Evolutionary conservation across 92 coral and sea anemone species (phyloP).

Genomic region (Epizoanthus rinbou): DNA sequence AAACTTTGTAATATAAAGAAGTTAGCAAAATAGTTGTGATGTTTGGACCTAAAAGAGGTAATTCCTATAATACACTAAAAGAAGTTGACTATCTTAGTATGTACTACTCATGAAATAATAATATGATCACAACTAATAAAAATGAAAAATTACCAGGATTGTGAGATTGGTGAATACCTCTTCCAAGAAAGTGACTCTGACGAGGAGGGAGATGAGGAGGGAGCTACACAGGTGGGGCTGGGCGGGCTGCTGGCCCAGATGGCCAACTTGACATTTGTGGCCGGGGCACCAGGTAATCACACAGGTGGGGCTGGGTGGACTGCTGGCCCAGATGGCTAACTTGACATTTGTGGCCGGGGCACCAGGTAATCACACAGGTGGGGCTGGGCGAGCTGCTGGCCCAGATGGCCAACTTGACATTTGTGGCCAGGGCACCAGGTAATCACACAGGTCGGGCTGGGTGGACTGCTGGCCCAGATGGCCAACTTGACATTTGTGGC

Average conservation of each 20-base stretch:
- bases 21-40: too few relatives aligned
- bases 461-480: conserved; percentile 5
- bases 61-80: too few relatives aligned
- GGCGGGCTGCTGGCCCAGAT: conserved; percentile 75
- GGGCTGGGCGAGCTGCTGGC: conserved; percentile 51
- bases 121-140: background rate
- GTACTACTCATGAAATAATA: too few relatives aligned
- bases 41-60: too few relatives aligned
- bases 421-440: conserved; percentile 75
- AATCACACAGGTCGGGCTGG: conserved; percentile 66
- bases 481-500: conserved; percentile 50
- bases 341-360: conserved; percentile 65
- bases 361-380: conserved; percentile 67
- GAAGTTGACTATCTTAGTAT: too few relatives aligned
- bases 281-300: conserved; percentile 72
- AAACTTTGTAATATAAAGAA: too few relatives aligned
- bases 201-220: conserved; percentile 48
- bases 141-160: conserved; percentile 4
- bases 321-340: background rate
- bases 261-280: conserved; percentile 77
- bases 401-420: conserved; percentile 4
- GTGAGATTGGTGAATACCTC: conserved; percentile 4
- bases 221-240: conserved; percentile 67
- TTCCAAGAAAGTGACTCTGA: conserved; percentile 76
- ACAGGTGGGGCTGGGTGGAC: conserved; percentile 62